Evolutionary conservation across 2,113 vertebrate genomes (phyloP).

Genomic region (Nothoprocta pentlandii): DNA sequence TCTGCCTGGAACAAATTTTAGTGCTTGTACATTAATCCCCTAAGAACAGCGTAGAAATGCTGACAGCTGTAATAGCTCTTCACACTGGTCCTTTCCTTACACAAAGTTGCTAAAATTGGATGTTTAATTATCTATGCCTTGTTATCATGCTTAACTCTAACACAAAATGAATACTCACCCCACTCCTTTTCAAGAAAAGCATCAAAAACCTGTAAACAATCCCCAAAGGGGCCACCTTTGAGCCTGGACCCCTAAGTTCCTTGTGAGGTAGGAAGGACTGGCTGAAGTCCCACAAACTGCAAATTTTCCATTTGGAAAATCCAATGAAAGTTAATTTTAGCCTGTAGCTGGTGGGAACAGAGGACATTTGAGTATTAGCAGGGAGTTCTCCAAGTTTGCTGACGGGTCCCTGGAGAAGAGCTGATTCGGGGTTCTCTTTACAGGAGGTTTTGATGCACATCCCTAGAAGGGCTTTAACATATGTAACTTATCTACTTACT

Average conservation of each 20-base stretch:
- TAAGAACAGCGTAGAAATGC: constrained; percentile 48
- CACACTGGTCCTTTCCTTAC: background rate
- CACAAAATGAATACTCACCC: background rate
- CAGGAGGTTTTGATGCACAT: background rate
- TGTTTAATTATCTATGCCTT: constrained; percentile 32
- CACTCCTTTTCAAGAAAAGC: background rate
- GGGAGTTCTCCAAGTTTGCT: background rate
- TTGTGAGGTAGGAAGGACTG: background rate
- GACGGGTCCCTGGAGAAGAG: background rate
- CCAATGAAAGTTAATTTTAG: background rate
- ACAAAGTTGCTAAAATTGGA: constrained; percentile 32
- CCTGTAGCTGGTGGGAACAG: background rate
- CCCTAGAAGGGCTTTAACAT: background rate
- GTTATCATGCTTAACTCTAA: constrained; percentile 14
- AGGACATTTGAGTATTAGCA: background rate
- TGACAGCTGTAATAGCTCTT: constrained; percentile 32
- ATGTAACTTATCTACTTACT: background rate
- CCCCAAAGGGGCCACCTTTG: background rate
- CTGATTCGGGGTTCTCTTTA: background rate
- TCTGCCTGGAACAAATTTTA: constrained; percentile 59
- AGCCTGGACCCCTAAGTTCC: background rate
- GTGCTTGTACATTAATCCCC: constrained; percentile 48
- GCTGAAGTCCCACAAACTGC: background rate
- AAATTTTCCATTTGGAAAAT: background rate
- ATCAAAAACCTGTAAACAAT: background rate